A percentile compares a stretch with the other conserved stretches of the same genome.
Evolutionary conservation across 53 echinoderm and acorn worm genomes (phyloP).

Genomic region (Holothuria leucospilota): DNA sequence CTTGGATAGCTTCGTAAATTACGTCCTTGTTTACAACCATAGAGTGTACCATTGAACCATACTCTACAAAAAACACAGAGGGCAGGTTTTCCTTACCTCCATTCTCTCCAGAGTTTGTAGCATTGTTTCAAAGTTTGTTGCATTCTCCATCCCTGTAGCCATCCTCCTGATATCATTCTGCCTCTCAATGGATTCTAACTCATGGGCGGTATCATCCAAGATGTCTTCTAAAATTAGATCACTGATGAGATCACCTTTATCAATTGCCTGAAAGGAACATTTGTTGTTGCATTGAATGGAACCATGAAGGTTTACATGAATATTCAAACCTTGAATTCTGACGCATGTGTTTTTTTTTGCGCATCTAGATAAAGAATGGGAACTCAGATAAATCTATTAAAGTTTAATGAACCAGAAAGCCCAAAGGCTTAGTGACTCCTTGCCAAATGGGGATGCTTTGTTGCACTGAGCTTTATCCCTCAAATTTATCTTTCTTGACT

Average conservation of each 20-base stretch:
- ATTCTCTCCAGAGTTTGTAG: conserved; percentile 85
- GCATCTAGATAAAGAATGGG: no score
- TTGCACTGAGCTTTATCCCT: no score
- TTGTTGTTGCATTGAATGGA: no score
- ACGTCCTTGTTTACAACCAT: no score
- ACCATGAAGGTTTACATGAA: no score
- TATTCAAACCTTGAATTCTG: no score
- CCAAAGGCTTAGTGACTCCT: no score
- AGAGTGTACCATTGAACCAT: neutral
- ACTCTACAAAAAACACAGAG: neutral
- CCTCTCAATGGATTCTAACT: conserved; percentile 70
- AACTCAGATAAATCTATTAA: no score
- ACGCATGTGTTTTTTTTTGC: no score
- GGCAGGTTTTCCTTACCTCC: conserved; percentile 67
- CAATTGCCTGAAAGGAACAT: neutral
- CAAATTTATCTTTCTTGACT: no score
- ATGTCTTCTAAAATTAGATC: conserved; percentile 87
- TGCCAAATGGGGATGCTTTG: no score
- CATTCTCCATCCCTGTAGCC: conserved; percentile 66
- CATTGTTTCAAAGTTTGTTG: conserved; percentile 77
- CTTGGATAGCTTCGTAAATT: neutral
- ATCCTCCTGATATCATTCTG: conserved; percentile 52
- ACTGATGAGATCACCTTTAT: conserved; percentile 72
- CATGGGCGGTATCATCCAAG: conserved; percentile 77
- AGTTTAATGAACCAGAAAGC: no score